phyloP scores from a whole-genome alignment of 2,888 invertebrate genomes.

The Leuctra nigra region DNA sequence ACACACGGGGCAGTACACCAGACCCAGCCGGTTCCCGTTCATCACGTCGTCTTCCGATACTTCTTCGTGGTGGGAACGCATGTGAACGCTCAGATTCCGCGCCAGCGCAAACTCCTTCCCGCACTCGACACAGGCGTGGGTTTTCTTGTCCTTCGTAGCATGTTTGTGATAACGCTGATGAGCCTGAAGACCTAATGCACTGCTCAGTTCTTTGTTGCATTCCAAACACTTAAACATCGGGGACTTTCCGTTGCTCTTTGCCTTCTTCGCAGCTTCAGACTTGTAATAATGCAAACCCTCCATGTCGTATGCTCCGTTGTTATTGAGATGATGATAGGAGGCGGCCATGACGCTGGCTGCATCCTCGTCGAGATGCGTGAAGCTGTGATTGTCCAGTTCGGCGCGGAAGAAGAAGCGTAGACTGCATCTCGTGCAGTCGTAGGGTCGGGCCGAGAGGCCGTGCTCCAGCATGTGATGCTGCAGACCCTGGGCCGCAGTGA shows the following conservation, averaged over 20 bases:
- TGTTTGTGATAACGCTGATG: constrained; percentile 37
- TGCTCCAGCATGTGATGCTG: constrained; percentile 74
- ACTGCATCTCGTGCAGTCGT: constrained; percentile 77
- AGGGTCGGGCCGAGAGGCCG: constrained; percentile 71
- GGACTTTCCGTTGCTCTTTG: constrained; percentile 12
- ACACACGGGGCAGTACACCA: constrained; percentile 37
- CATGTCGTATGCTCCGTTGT: constrained; percentile 22
- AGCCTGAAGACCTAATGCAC: constrained; percentile 37
- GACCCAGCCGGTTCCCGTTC: constrained; percentile 34
- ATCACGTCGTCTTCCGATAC: constrained; percentile 18
- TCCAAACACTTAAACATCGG: constrained; percentile 35
- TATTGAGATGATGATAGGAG: constrained; percentile 24
- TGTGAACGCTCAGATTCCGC: constrained; percentile 36
- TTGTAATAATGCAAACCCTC: constrained; percentile 23
- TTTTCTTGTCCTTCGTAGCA: constrained; percentile 14
- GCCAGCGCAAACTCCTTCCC: constrained; percentile 35
- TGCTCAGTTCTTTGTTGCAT: constrained; percentile 38
- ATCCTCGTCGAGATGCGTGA: constrained; percentile 34
- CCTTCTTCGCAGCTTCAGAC: constrained; percentile 20
- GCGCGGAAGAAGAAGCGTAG: constrained; percentile 86
- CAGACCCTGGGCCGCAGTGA: constrained; percentile 74
- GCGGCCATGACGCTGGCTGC: constrained; percentile 19
- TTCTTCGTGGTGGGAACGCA: constrained; percentile 34
- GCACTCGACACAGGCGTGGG: constrained; percentile 35
- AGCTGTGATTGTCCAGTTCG: constrained; percentile 78